phyloP scores from a whole-genome alignment of 2,797 vertebrate genomes.

The Diglossa cyanea region DNA sequence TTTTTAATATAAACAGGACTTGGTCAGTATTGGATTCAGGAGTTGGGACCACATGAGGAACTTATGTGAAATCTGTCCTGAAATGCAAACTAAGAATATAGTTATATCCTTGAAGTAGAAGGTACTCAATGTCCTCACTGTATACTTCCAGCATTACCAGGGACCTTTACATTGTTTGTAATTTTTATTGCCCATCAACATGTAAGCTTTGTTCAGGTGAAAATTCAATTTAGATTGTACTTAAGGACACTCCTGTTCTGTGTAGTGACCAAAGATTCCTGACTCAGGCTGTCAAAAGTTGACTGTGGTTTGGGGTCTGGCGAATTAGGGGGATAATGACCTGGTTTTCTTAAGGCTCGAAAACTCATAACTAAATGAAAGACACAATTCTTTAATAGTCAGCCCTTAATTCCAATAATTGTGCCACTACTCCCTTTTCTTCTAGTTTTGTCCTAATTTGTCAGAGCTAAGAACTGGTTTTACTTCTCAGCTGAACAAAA shows the following conservation, averaged over 20 bases:
- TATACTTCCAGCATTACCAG: background rate
- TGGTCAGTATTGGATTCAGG: background rate
- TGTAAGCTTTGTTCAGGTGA: background rate
- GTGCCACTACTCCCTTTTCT: background rate
- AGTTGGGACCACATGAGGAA: background rate
- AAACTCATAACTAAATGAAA: background rate
- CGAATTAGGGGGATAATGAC: background rate
- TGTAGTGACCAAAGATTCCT: background rate
- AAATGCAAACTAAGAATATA: background rate
- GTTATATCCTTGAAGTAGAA: background rate
- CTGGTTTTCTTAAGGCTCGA: background rate
- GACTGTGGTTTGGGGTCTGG: fast-evolving
- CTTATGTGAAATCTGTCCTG: background rate
- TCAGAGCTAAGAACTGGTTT: background rate
- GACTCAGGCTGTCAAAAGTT: background rate
- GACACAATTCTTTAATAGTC: background rate
- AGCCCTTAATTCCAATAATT: background rate
- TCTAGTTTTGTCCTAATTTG: background rate
- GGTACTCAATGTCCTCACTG: background rate
- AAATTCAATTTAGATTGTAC: background rate
- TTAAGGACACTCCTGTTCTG: background rate
- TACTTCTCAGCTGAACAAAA: background rate
- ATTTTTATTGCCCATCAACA: background rate
- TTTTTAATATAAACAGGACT: background rate
- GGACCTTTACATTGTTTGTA: background rate